These are phyloP conservation scores for Antigone vipio DNA, from an alignment of 2,113 vertebrate genomes.

Conservation along the genomic window DNA sequence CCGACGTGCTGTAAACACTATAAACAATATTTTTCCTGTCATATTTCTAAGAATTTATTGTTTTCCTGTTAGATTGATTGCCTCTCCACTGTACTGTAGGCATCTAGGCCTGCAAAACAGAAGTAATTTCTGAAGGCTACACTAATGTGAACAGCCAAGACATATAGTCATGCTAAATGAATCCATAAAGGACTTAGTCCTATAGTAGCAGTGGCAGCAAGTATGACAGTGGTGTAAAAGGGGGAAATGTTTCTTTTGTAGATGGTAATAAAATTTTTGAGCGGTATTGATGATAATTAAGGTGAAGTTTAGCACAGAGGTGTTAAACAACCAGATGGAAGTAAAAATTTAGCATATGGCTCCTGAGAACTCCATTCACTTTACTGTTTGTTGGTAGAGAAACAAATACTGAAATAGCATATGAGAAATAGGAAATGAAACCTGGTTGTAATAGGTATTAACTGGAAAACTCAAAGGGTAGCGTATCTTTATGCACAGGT, in stretches of 20 bases:
- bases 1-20: background rate
- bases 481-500: background rate
- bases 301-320: background rate
- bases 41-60: background rate
- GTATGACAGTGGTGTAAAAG: background rate
- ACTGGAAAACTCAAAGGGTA: background rate
- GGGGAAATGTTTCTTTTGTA: background rate
- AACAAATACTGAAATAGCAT: background rate
- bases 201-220: background rate
- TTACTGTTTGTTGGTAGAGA: background rate
- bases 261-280: background rate
- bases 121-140: background rate
- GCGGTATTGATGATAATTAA: background rate
- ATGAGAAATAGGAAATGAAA: background rate
- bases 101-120: background rate
- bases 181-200: background rate
- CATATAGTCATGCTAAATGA: background rate
- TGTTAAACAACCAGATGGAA: background rate
- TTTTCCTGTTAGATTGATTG: background rate
- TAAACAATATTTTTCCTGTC: background rate
- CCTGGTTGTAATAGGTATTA: background rate
- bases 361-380: background rate
- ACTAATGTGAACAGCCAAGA: background rate
- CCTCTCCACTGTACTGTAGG: background rate
- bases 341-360: background rate